phyloP scores from a whole-genome alignment of 2,113 vertebrate species.

The Nothoprocta perdicaria region DNA sequence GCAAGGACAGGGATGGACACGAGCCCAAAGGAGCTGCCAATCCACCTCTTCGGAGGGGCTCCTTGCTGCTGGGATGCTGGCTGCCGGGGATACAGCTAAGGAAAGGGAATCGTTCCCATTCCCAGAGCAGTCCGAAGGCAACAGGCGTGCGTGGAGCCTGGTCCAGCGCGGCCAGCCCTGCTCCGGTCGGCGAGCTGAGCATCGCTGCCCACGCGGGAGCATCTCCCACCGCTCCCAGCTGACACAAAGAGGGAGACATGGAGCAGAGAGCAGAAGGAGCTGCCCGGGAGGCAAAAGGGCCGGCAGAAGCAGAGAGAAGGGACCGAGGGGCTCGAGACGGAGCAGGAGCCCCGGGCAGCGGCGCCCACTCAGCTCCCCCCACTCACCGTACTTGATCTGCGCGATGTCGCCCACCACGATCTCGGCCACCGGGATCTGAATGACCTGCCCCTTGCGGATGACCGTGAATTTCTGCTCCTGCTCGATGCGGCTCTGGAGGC shows the following conservation, averaged over 20 bases:
- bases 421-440: slow-evolving; percentile 95
- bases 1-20: background rate
- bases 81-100: accelerated
- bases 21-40: background rate
- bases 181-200: background rate
- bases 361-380: background rate
- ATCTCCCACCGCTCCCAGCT: accelerated
- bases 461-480: slow-evolving; percentile 96
- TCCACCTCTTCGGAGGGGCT: too few relatives aligned
- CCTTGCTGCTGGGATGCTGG: background rate
- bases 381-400: slow-evolving; percentile 95
- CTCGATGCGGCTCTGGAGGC: slow-evolving; percentile 95
- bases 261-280: too few relatives aligned
- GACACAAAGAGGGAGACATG: too few relatives aligned
- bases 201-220: accelerated
- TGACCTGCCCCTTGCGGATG: slow-evolving; percentile 95
- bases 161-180: background rate
- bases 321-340: accelerated
- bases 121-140: background rate
- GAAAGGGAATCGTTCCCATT: background rate
- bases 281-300: too few relatives aligned
- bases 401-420: slow-evolving; percentile 95
- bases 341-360: background rate
- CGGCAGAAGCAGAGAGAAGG: background rate
- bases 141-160: background rate